Conservation (phyloP, 2,797 vertebrate genomes). For the Novumbra hubbsi region DNA sequence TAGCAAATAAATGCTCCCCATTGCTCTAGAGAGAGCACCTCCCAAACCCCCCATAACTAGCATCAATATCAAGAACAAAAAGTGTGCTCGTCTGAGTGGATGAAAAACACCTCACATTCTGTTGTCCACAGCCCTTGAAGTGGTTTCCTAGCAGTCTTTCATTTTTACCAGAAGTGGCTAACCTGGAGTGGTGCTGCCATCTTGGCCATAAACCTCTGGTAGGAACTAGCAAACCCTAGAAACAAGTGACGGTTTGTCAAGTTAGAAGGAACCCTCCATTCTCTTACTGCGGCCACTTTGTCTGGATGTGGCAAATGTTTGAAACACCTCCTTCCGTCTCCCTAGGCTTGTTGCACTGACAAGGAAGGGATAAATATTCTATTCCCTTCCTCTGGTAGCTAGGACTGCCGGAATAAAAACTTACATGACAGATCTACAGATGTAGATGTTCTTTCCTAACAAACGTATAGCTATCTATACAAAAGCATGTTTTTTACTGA, state of each 20-base stretch:
- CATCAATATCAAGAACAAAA: neutral
- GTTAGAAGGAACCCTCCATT: neutral
- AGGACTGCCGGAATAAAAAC: no score
- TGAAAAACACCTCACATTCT: neutral
- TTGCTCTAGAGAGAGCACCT: neutral
- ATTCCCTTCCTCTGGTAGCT: no score
- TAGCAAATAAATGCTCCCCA: neutral
- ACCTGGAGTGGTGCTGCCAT: neutral
- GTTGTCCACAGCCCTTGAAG: neutral
- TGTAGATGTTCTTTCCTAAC: no score
- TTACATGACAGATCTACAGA: no score
- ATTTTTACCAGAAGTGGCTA: neutral
- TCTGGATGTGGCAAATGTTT: neutral
- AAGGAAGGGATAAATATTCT: no score
- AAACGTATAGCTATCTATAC: no score
- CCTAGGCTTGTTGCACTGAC: no score
- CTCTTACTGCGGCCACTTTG: neutral
- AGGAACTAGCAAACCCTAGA: neutral
- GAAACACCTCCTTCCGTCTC: no score
- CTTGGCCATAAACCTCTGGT: neutral
- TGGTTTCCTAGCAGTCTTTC: neutral
- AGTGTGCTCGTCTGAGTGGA: neutral
- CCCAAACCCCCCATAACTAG: neutral
- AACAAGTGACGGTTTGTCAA: neutral
- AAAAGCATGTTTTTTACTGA: no score